Conservation (phyloP, 2,888 invertebrate genomes). For the Malthinus flaveolus region DNA sequence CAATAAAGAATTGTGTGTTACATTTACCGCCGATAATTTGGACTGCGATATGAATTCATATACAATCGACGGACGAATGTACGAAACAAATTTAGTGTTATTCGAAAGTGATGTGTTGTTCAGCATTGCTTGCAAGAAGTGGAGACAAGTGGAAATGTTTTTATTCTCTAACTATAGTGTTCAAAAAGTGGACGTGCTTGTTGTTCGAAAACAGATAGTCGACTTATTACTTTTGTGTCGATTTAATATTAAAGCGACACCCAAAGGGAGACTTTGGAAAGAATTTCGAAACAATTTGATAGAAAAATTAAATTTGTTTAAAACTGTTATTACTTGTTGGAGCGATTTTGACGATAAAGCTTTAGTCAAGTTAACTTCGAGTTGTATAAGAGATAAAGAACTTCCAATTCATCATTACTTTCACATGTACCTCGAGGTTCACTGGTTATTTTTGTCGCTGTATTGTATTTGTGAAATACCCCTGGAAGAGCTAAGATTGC, state of each 20-base stretch:
- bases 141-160: conserved; percentile 43
- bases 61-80: conserved; percentile 9
- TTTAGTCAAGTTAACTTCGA: conserved; percentile 23
- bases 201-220: conserved; percentile 36
- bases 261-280: neutral
- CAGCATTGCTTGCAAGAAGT: conserved; percentile 38
- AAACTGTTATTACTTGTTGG: conserved; percentile 26
- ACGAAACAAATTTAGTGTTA: conserved; percentile 23
- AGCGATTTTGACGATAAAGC: conserved; percentile 21
- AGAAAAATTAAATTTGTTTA: conserved; percentile 18
- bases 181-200: conserved; percentile 28
- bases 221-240: conserved; percentile 18
- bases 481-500: conserved; percentile 20
- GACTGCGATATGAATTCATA: neutral
- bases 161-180: conserved; percentile 36
- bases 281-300: conserved; percentile 4
- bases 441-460: conserved; percentile 26
- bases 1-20: too few species aligned
- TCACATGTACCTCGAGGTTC: conserved; percentile 33
- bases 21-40: too few species aligned
- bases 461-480: conserved; percentile 14
- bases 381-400: conserved; percentile 12
- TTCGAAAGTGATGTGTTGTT: conserved; percentile 25
- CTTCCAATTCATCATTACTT: conserved; percentile 32
- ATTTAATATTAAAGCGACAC: conserved; percentile 10